Evolutionary conservation across 2,888 invertebrate genomes (phyloP), one percentile per base, ranked within the genome.

Genomic region (Eupithecia pulchellata): DNA sequence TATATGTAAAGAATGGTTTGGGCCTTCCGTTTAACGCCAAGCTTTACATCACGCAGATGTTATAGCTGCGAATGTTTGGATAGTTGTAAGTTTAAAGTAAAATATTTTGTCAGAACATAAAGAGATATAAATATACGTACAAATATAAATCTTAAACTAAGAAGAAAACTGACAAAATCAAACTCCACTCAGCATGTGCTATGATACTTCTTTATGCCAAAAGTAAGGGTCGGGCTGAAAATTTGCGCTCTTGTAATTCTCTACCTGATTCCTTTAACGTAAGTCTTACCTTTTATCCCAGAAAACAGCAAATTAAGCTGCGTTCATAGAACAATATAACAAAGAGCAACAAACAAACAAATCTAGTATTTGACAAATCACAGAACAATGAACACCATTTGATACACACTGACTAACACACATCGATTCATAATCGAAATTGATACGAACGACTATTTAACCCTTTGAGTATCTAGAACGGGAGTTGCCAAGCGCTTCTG

Each of bases 361-460:
- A 57, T 57, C 57, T 27, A 6, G 25, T 55, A 29, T 29, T 25
- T 52, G 52, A 52, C 11, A 42, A 64, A 30, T 52, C 32, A 52
- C 65, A 57, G 8, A 55, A 14, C 17, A 65, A 25, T 34, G n/a
- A 17, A 36, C 39, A 66, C 11, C 57, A 55, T 52, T 60, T 25
- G 30, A 36, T 52, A 52, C 36, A n/a, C 25, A 47, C 27, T 8
- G 65, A 60, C 32, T 30, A 57, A n/a, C 58, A 57, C 25, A 60
- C 58, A 60, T 60, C 29, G 57, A 34, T 66, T 73, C 74, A 79
- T 80, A 79, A 74, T 76, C 81, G 81, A 85, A 88, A 90, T 90
- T 87, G 89, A 88, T 87, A 89, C 85, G 86, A 88, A 90, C 84
- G 85, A 82, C 83, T 86, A 82, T 84, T 85, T 83, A n/a, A n/a